These are phyloP conservation scores for Phacellophora camtschatica DNA, from an alignment of 30 jellyfish, hydroid and myxozoan genomes.

Conservation along the genomic window DNA sequence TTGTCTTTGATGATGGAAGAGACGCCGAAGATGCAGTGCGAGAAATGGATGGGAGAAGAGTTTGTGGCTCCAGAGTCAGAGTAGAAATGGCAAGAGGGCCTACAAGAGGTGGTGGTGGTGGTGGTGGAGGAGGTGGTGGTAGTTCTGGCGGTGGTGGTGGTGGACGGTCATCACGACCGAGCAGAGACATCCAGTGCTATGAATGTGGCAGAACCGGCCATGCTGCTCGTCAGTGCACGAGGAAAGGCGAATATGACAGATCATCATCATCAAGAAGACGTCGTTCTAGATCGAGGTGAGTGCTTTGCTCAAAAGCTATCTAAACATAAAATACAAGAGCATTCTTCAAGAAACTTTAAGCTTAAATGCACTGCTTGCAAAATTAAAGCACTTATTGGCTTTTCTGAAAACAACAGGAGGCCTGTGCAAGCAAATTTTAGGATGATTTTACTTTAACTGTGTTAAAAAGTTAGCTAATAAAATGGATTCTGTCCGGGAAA, in stretches of 20 bases:
- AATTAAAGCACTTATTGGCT: too few species aligned
- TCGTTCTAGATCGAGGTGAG: conserved; percentile 64
- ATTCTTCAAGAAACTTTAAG: too few species aligned
- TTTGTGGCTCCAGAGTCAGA: conserved; percentile 90
- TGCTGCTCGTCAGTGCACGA: conserved; percentile 68
- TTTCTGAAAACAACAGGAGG: too few species aligned
- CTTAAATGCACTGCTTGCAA: too few species aligned
- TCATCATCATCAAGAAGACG: conserved; percentile 45
- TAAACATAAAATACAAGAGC: too few species aligned
- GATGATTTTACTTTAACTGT: too few species aligned
- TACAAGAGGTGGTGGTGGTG: conserved; percentile 84
- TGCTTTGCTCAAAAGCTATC: too few species aligned
- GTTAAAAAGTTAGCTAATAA: too few species aligned
- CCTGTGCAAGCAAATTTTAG: too few species aligned
- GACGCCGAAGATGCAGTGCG: conserved; percentile 99
- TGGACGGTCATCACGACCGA: conserved; percentile 25
- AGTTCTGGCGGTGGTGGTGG: too few species aligned
- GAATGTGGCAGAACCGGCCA: conserved; percentile 95
- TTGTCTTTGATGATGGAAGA: conserved; percentile 89
- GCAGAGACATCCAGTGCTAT: conserved; percentile 76
- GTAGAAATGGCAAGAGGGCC: conserved; percentile 97
- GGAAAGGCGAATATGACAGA: conserved; percentile 83
- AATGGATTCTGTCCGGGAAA: too few species aligned
- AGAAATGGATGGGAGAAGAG: conserved; percentile 95
- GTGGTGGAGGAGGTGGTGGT: conserved; percentile 56